phyloP scores from a whole-genome alignment of 53 echinoderm and acorn worm genomes.

The Pentamera pediparva region DNA sequence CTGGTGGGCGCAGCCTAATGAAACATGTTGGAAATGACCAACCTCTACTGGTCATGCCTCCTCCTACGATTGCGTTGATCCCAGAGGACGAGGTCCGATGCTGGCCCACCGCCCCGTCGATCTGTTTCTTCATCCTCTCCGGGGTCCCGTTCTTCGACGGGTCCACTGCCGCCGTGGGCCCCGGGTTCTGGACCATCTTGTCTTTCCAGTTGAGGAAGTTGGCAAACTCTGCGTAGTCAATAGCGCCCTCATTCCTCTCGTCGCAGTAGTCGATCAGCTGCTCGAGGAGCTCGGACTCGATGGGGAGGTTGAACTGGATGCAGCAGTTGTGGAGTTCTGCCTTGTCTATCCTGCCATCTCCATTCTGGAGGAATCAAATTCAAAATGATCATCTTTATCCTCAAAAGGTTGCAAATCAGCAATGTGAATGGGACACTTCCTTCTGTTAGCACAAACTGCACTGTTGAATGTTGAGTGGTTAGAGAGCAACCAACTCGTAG shows the following conservation, averaged over 20 bases:
- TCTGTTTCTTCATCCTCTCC: constrained; percentile 79
- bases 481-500: too few relatives aligned
- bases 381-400: too few relatives aligned
- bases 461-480: too few relatives aligned
- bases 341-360: constrained; percentile 84
- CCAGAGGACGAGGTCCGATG: constrained; percentile 85
- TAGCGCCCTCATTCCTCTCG: constrained; percentile 57
- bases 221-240: constrained; percentile 88
- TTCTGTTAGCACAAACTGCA: too few relatives aligned
- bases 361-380: constrained; percentile 59
- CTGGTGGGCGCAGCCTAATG: too few relatives aligned
- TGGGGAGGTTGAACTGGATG: constrained; percentile 88
- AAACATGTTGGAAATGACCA: too few relatives aligned
- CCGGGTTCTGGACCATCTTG: constrained; percentile 68
- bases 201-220: constrained; percentile 99
- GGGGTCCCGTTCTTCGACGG: constrained; percentile 32
- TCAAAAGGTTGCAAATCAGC: too few relatives aligned
- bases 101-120: constrained; percentile 75
- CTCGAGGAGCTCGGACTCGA: constrained; percentile 76
- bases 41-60: constrained; percentile 85
- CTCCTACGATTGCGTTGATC: constrained; percentile 86
- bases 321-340: constrained; percentile 85
- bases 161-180: constrained; percentile 11
- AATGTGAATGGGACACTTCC: too few relatives aligned
- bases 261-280: constrained; percentile 83